Evolutionary conservation across 1,140 invertebrate species (phyloP), one percentile per base, ranked within the genome.

Genomic region (Diorhabda elongata): DNA sequence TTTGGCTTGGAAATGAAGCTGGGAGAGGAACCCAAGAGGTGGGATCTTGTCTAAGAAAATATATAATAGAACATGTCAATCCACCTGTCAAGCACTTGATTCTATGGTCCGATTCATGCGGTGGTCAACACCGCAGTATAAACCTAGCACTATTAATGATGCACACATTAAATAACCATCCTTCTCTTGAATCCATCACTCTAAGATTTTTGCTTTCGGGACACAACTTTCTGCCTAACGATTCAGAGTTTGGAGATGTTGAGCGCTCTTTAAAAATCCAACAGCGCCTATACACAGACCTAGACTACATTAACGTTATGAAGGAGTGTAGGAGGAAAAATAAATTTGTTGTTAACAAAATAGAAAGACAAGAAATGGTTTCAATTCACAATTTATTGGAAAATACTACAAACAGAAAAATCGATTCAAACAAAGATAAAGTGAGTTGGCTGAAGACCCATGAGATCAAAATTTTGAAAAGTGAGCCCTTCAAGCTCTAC

Each of bases 61-160:
- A 80, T 63, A 74, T 79, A 42, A 67, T 58, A 68, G 62, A 74
- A 64, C 70, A 75, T 57, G 45, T 78, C 5, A 43, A 61, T 66
- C 6, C 41, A n/a, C 63, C 45, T 52, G 69, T 79, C 44, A 73
- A 76, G 64, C 9, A 78, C 44, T 69, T 81, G 62, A 74, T 77
- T 61, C 69, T 82, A n/a, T 82, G 79, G 80, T 74, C 69, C 61
- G 77, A 82, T 72, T 79, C 71, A 9, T 81, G 78, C 64, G 81
- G 78, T 5, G 79, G 77, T 4, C 79, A 81, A 72, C 82, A 81
- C 59, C 71, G 77, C 3, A 81, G 78, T 66, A 80, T 81, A 43
- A 81, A 81, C 74, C 63, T 82, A 43, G 70, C 69, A 7, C 45
- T 80, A 65, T 75, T 81, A 70, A 56, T 80, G 44, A 78, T 78